These are phyloP conservation scores for Euleptes europaea DNA, from an alignment of 2,113 vertebrate species.

Conservation along the genomic window DNA sequence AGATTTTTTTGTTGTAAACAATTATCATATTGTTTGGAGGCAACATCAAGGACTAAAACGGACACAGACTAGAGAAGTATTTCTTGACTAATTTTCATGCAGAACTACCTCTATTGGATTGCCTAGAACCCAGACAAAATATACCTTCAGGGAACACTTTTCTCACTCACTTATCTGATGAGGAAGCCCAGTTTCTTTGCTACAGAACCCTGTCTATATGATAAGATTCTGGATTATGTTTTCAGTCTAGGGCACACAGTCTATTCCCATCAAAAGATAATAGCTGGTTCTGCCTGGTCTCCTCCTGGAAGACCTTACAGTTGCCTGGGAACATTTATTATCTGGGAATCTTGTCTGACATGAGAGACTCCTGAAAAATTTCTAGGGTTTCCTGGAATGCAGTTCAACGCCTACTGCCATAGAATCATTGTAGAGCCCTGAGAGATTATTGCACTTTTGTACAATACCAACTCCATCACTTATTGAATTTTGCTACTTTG, in stretches of 20 bases:
- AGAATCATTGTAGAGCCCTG: not conserved
- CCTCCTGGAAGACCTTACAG: too few species aligned
- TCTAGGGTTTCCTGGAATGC: not conserved
- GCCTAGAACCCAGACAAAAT: not conserved
- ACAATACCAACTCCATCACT: not conserved
- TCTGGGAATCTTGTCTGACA: not conserved
- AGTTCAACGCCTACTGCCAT: not conserved
- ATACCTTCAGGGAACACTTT: not conserved
- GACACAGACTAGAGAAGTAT: not conserved
- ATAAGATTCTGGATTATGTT: not conserved
- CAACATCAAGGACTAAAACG: not conserved
- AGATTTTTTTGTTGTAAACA: not conserved
- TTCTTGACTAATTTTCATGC: not conserved
- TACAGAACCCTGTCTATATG: not conserved
- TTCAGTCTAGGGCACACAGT: not conserved
- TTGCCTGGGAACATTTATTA: too few species aligned
- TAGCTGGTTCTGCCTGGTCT: not conserved
- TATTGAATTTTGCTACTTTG: not conserved
- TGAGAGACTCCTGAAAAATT: not conserved
- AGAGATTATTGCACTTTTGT: not conserved
- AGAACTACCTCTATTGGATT: too few species aligned
- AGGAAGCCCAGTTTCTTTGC: not conserved
- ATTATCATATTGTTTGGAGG: not conserved
- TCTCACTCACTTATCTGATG: not conserved
- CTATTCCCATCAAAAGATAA: not conserved